A percentile compares a stretch with the other conserved stretches of the same genome.
These are phyloP conservation scores for Etheostoma spectabile DNA, from an alignment of 2,113 vertebrate species.

Conservation along the genomic window DNA sequence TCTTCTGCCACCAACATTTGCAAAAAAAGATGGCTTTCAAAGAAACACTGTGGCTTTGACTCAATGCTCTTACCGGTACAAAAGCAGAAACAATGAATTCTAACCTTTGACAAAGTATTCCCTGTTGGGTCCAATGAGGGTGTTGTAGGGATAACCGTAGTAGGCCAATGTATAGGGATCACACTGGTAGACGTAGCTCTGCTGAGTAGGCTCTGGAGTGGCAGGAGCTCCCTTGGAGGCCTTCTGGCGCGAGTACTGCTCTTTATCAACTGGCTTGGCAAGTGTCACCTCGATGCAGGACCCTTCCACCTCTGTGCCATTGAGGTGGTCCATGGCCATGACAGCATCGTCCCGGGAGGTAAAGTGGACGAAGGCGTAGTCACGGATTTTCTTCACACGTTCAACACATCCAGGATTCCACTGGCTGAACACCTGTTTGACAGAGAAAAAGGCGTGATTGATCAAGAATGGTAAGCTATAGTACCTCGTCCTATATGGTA, in stretches of 20 bases:
- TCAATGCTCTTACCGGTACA: not conserved
- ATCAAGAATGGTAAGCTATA: not conserved
- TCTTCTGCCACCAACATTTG: conserved; percentile 25
- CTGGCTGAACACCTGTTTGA: conserved; percentile 90
- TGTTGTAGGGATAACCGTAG: conserved; percentile 96
- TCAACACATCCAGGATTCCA: conserved; percentile 97
- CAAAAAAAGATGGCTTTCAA: conserved; percentile 22
- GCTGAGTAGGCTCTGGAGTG: conserved; percentile 83
- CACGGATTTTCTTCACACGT: conserved; percentile 97
- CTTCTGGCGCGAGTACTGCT: conserved; percentile 98
- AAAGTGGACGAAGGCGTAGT: conserved; percentile 99
- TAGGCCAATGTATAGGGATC: conserved; percentile 96
- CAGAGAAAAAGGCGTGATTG: not conserved
- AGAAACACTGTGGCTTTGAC: conserved; percentile 27
- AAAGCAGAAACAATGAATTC: conserved; percentile 51
- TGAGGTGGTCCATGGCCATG: conserved; percentile 95
- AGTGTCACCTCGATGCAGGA: conserved; percentile 97
- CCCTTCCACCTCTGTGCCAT: conserved; percentile 94
- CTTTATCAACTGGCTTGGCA: conserved; percentile 98
- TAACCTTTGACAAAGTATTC: conserved; percentile 99
- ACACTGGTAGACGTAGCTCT: conserved; percentile 95
- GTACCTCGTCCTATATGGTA: not conserved
- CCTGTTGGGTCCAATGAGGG: conserved; percentile 96
- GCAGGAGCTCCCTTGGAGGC: conserved; percentile 90
- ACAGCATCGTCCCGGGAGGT: conserved; percentile 94